Base-by-base conservation (phyloP, 2,113 vertebrate genomes). In the Ciconia maguari region DNA sequence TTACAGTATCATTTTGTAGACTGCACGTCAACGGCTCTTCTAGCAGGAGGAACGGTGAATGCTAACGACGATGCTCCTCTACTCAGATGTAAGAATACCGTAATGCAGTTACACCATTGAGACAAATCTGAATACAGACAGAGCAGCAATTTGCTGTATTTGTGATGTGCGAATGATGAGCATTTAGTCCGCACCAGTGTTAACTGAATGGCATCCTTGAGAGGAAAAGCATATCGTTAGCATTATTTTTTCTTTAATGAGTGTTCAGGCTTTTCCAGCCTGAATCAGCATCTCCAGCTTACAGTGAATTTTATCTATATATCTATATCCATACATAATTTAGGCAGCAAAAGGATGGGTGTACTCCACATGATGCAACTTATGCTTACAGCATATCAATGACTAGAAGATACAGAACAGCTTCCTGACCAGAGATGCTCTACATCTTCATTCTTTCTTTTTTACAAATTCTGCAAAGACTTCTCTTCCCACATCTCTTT, bases 61-160 rank as follows among this genome's bases (percentile, higher is more conserved):
- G 97, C 92, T 96, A 89, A 96, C 81, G 58, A 80, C 69, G 21
- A 74, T 14, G 36, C 82, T 94, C 71, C 94, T 94, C 97, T 94
- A 84, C 91, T 79, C 34, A 46, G 75, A 34, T 49, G 94, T n/a
- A 7, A 87, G 83, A 85, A 89, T 74, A 81, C 75, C 13, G 27
- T 83, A 51, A 30, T 32, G 7, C 20, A 34, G 68, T 79, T 90
- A 80, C 87, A 64, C 86, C 72, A n/a, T 19, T 3, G 52, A 86
- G 91, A 91, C 80, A 89, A 74, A 46, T 26, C 80, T 30, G 61
- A 83, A 32, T 18, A 29, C 25, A 83, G 83, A 55, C 90, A 66
- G 72, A 94, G 68, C 89, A 86, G 93, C 76, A 52, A 19, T 54
- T 74, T 54, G 64, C 77, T 89, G 94, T 88, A 12, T 97, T 86